Evolutionary conservation across 2,888 invertebrate genomes (phyloP), one percentile per base, ranked within the genome.

Genomic region (Scaptomyza cyrtandrae): DNA sequence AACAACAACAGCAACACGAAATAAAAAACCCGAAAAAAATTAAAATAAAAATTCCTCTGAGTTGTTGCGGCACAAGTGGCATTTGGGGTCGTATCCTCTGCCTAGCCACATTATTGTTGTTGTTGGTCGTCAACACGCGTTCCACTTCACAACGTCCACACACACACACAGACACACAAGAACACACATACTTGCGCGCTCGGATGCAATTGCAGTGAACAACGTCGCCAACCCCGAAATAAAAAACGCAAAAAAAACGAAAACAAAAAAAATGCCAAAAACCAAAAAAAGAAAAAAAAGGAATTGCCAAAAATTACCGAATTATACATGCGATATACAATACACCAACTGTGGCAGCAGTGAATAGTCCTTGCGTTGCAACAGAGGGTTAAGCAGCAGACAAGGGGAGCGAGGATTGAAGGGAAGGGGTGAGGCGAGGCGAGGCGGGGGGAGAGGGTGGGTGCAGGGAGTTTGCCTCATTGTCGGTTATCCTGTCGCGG

Each of bases 121-220:
- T 53, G 33, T 19, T 46, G 62, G 55, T 53, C 69, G 63, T 79
- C 71, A 63, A 65, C 77, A 64, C 76, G 87, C 89, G 89, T 83
- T 89, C 86, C 89, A 89, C 83, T 83, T 89, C 89, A 85, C 81
- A 80, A 88, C 86, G 85, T 87, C 80, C 86, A 53, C 61, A 64
- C 54, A 31, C 52, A 24, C 16, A 55, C 46, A 73, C 81, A 80
- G 87, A 76, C 77, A 68, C 60, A 35, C 19, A 50, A 24, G 14
- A 55, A 71, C 70, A 67, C 74, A 73, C 86, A 66, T 53, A 27
- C 45, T 16, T 11, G 11, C n/a, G n/a, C 27, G 56, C 45, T 24
- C 52, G 73, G 44, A 55, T 77, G 77, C 72, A 89, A 87, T 79
- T 89, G 83, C 83, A 87, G 48, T 67, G 48, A 60, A 49, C 78